A percentile compares a stretch with the other conserved stretches of the same genome.
These are phyloP conservation scores for Rostratula benghalensis DNA, from an alignment of 2,113 vertebrate genomes.

Conservation along the genomic window DNA sequence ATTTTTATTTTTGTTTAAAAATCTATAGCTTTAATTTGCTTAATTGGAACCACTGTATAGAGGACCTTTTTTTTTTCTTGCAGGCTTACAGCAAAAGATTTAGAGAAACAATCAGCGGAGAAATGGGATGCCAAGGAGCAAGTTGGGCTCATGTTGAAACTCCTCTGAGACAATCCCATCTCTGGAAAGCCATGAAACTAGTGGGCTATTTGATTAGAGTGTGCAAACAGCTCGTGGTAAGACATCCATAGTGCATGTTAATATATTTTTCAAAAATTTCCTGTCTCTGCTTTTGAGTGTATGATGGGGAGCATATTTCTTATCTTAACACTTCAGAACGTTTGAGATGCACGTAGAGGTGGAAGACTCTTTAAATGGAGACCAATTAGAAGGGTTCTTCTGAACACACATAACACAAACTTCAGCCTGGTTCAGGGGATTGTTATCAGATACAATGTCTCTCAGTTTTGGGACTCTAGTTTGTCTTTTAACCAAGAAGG, in stretches of 20 bases:
- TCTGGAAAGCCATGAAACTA: neutral
- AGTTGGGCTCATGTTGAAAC: neutral
- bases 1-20: conserved; percentile 33
- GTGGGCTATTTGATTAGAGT: fast-evolving
- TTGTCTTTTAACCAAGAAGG: conserved; percentile 37
- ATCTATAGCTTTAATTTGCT: conserved; percentile 28
- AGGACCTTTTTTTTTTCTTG: neutral
- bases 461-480: neutral
- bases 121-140: neutral
- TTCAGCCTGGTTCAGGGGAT: neutral
- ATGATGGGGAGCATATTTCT: neutral
- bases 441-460: neutral
- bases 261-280: neutral
- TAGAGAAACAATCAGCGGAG: neutral
- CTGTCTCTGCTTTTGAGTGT: neutral
- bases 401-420: neutral
- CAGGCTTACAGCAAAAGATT: neutral
- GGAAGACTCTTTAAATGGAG: neutral
- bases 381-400: neutral
- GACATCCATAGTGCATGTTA: neutral
- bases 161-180: neutral
- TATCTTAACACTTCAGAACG: neutral
- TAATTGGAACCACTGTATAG: neutral
- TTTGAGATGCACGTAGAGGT: neutral
- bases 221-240: neutral